Base-by-base conservation (phyloP, 2,888 invertebrate species). In the Scaptomyza cyrtandrae region DNA sequence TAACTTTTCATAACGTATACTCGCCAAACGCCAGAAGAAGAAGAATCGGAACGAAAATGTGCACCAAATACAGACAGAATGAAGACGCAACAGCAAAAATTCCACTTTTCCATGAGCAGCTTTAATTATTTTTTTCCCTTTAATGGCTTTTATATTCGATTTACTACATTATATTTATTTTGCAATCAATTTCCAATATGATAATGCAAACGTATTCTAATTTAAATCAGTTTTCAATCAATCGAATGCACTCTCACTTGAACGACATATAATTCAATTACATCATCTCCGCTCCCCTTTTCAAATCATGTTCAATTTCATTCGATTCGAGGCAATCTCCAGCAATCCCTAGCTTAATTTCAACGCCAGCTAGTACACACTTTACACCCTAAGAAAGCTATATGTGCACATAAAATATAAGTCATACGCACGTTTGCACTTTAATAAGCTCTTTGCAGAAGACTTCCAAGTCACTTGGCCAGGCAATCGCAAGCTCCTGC, bases 401-500 rank as follows among this genome's bases (percentile, higher is more conserved):
- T 41, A 45, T 50, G 41, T 56, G 61, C 57, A 48, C 52, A 74
- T 74, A 35, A 67, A 63, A 77, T 73, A 70, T 70, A 59, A 70
- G 70, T 61, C 66, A 78, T 64, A 78, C 75, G 76, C 78, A 78
- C 78, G 78, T 61, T 70, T 74, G 75, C 75, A 77, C 67, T 74
- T 74, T 74, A 70, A 78, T 62, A 78, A 61, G 58, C 44, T 58
- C 37, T 64, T 41, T 50, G 43, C 35, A 58, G 14, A 58, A 50
- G 45, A 57, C 50, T 73, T 68, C 37, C 74, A 52, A 57, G 61
- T 73, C 74, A 73, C 54, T 74, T 68, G 69, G 44, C 33, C 63
- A 57, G 69, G 50, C 58, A 67, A 62, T 73, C 48, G 41, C 46
- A 53, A 55, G 44, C 39, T 55, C 72, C 66, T 65, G 61, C 66